These are phyloP conservation scores for Epinephelus moara DNA, from an alignment of 2,113 vertebrate genomes.

Conservation along the genomic window DNA sequence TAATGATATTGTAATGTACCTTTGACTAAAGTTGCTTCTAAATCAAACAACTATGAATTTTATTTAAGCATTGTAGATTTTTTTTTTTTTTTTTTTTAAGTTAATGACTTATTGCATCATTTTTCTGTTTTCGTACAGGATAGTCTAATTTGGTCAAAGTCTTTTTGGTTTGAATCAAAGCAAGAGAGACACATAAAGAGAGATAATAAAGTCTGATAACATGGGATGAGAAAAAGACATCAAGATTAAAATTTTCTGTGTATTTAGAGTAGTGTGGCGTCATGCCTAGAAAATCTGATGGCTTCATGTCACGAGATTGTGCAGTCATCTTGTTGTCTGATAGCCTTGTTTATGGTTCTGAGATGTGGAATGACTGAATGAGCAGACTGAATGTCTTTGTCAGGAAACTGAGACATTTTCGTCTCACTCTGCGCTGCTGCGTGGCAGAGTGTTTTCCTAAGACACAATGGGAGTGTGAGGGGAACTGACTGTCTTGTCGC, in stretches of 20 bases:
- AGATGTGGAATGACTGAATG: conserved; percentile 53
- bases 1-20: not conserved
- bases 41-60: not conserved
- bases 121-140: not conserved
- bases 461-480: conserved; percentile 18
- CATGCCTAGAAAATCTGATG: conserved; percentile 41
- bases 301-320: conserved; percentile 69
- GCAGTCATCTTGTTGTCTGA: conserved; percentile 41
- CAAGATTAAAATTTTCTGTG: not conserved
- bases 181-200: not conserved
- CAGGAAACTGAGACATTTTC: conserved; percentile 9
- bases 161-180: not conserved
- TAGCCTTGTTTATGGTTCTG: conserved; percentile 41
- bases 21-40: not conserved
- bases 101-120: not conserved
- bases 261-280: conserved; percentile 20
- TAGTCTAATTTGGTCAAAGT: not conserved
- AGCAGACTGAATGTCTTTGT: conserved; percentile 46
- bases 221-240: not conserved
- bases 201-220: conserved; percentile 33
- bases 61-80: not conserved
- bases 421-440: not conserved
- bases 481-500: not conserved
- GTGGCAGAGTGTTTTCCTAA: conserved; percentile 8
- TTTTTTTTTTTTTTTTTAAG: too few relatives aligned